Conservation (phyloP, 2,113 vertebrate genomes). For the Ramphastos sulfuratus region DNA sequence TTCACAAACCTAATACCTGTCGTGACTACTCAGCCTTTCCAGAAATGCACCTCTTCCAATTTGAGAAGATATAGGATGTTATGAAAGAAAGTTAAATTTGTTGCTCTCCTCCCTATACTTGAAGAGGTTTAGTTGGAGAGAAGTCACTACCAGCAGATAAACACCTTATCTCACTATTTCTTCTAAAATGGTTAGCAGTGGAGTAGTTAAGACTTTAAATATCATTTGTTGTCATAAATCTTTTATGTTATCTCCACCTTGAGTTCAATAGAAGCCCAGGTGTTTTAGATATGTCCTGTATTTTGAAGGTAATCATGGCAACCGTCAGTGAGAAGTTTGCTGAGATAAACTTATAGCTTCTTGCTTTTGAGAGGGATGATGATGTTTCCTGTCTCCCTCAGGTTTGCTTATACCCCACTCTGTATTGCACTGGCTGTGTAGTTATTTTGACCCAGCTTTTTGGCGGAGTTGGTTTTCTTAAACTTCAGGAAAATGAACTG, state of each 20-base stretch:
- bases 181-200: conserved; percentile 34
- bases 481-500: neutral
- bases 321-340: neutral
- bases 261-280: neutral
- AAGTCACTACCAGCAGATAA: conserved; percentile 38
- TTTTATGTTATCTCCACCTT: conserved; percentile 38
- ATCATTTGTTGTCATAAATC: conserved; percentile 55
- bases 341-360: neutral
- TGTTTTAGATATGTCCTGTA: neutral
- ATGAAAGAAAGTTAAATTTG: conserved; percentile 9
- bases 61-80: conserved; percentile 46
- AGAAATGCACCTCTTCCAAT: conserved; percentile 11
- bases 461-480: neutral
- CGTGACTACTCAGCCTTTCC: conserved; percentile 23
- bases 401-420: neutral
- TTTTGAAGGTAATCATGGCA: neutral
- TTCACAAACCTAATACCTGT: conserved; percentile 24
- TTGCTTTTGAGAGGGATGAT: neutral
- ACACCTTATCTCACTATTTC: conserved; percentile 60
- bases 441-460: neutral
- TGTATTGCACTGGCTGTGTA: neutral
- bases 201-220: conserved; percentile 51
- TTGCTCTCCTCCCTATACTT: neutral
- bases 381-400: neutral
- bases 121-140: conserved; percentile 35